phyloP scores from a whole-genome alignment of 2,113 vertebrate species.

The Oncorhynchus clarkii region DNA sequence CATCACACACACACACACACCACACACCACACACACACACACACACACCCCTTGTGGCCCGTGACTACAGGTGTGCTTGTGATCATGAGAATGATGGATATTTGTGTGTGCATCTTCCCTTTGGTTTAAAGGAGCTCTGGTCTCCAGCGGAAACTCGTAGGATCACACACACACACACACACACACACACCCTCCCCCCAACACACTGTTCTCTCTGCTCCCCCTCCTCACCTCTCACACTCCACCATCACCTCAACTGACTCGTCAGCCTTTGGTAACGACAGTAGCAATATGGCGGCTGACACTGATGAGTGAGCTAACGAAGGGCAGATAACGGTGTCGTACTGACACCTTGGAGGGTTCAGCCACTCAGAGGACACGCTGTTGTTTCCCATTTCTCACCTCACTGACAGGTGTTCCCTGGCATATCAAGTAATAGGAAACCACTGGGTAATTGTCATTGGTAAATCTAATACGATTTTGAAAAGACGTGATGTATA shows the following conservation, averaged over 20 bases:
- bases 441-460: constrained; percentile 10
- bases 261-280: no score
- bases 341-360: neutral
- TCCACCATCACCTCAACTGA: neutral
- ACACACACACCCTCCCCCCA: constrained; percentile 1
- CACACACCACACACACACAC: no score
- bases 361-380: constrained; percentile 5
- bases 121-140: constrained; percentile 49
- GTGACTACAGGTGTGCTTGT: constrained; percentile 28
- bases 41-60: no score
- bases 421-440: no score
- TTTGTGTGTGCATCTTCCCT: constrained; percentile 54
- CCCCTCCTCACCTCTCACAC: constrained; percentile 22
- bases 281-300: neutral
- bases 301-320: neutral
- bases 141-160: constrained; percentile 51
- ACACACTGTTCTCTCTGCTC: constrained; percentile 27
- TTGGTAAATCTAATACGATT: constrained; percentile 62
- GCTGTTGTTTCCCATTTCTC: constrained; percentile 43
- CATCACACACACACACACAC: no score
- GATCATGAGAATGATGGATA: constrained; percentile 56
- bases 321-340: neutral
- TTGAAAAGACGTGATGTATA: constrained; percentile 51
- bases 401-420: constrained; percentile 49
- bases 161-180: constrained; percentile 46